Percentiles rank a stretch among this genome's conserved stretches.
These are phyloP conservation scores for Latheticus oryzae DNA, from an alignment of 2,888 invertebrate species.

Conservation along the genomic window DNA sequence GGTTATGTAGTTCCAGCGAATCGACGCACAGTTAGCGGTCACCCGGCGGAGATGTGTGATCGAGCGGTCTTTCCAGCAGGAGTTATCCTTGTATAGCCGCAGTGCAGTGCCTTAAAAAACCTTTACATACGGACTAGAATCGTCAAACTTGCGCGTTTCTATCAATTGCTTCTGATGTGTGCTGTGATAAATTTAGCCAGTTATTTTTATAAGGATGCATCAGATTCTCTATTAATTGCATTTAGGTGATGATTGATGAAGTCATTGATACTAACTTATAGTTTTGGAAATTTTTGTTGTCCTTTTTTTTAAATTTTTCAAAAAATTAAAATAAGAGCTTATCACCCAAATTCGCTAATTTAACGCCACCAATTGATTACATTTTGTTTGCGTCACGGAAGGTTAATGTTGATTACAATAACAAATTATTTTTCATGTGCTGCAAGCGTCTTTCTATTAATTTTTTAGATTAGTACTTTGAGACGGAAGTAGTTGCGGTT, in stretches of 20 bases:
- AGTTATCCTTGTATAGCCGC: slow-evolving; percentile 36
- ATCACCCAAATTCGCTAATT: background rate
- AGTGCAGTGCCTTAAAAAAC: slow-evolving; percentile 36
- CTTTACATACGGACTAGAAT: slow-evolving; percentile 17
- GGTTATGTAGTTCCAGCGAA: slow-evolving; percentile 38
- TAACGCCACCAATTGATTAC: slow-evolving; percentile 12
- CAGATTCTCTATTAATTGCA: slow-evolving; percentile 31
- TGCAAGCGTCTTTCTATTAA: no score
- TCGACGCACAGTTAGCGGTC: slow-evolving; percentile 37
- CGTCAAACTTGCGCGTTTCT: slow-evolving; percentile 36
- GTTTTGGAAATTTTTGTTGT: background rate
- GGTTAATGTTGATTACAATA: slow-evolving; percentile 21
- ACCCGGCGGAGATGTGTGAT: slow-evolving; percentile 27
- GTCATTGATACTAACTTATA: background rate
- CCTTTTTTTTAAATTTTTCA: background rate
- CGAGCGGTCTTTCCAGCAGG: slow-evolving; percentile 39
- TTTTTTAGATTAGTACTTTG: no score
- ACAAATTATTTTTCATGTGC: no score
- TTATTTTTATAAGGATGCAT: slow-evolving; percentile 57
- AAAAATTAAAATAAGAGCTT: background rate
- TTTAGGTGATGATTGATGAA: slow-evolving; percentile 14
- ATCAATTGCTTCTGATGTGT: slow-evolving; percentile 36
- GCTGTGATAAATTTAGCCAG: slow-evolving; percentile 53
- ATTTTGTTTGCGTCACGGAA: slow-evolving; percentile 5
- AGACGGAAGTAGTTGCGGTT: background rate